Conservation (phyloP, 2,797 vertebrate genomes). For the Neoniphon sammara region DNA sequence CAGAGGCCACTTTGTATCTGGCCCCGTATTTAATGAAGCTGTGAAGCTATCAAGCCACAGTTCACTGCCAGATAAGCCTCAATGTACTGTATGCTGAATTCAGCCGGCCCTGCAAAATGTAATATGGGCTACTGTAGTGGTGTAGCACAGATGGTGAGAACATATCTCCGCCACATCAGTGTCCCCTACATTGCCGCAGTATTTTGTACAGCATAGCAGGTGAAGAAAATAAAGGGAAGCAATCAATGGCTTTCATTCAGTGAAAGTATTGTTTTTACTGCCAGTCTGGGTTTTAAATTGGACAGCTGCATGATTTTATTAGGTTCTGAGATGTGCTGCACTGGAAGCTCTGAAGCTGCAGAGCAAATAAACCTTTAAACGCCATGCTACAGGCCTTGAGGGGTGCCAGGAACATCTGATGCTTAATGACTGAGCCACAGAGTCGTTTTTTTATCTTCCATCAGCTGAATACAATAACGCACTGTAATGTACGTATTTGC, state of each 20-base stretch:
- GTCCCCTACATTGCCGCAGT: constrained; percentile 43
- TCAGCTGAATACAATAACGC: constrained; percentile 35
- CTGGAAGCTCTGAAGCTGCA: constrained; percentile 63
- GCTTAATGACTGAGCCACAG: constrained; percentile 57
- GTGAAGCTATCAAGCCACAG: constrained; percentile 58
- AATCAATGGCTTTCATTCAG: constrained; percentile 68
- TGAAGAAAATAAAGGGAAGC: constrained; percentile 62
- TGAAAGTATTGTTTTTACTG: constrained; percentile 71
- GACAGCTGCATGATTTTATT: constrained; percentile 78
- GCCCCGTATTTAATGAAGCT: constrained; percentile 73
- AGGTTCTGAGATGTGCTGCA: constrained; percentile 68
- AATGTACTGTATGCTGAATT: constrained; percentile 51
- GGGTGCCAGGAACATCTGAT: constrained; percentile 69
- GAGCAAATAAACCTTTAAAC: constrained; percentile 73
- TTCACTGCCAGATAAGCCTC: constrained; percentile 55
- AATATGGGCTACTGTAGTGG: constrained; percentile 48
- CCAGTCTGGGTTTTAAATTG: constrained; percentile 71
- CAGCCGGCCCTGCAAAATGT: constrained; percentile 50
- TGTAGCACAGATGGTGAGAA: constrained; percentile 59
- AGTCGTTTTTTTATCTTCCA: constrained; percentile 1
- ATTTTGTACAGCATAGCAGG: constrained; percentile 56
- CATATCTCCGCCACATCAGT: constrained; percentile 48
- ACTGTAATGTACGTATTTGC: constrained; percentile 11
- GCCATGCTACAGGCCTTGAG: constrained; percentile 45
- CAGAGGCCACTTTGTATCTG: constrained; percentile 64